Base-by-base conservation (phyloP, 1,140 invertebrate genomes). In the Heliconius eleuchia region DNA sequence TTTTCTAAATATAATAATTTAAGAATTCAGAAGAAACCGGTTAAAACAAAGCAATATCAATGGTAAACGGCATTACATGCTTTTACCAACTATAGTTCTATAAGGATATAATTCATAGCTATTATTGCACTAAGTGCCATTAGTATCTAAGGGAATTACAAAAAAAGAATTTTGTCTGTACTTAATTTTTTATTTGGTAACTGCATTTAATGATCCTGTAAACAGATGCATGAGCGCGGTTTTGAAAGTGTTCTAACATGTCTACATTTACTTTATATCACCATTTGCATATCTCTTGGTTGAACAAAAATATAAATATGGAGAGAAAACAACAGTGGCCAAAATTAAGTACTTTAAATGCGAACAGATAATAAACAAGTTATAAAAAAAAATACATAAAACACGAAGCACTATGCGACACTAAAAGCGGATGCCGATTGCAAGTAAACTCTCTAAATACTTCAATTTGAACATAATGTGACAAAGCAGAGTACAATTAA, bases 171-270 rank as follows among this genome's bases (percentile, higher is more conserved):
- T 71, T 73, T 27, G 37, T 78, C 81, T 91, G 87, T 89, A 92
- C 86, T 89, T 91, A 91, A 86, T 86, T 89, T 66, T 83, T 93
- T 91, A 92, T 93, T 92, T 93, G 92, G 92, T 92, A 93, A 92
- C 91, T 91, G 87, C 34, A 73, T 87, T 87, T 89, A 84, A 88
- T 88, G 86, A 86, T 85, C 2, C 84, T 37, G 84, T 85, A 87
- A 72, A 88, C 85, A 91, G 60, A 30, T 66, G 23, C 19, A 9
- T 30, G 27, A 66, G 13, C 27, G 60, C 23, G 60, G 3, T 23
- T 66, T 30, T 3, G 60, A 30, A 66, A 27, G 16, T 46, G 42
- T 46, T 46, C 0, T 13, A 46, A 46, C 42, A 46, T 46, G 13
- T 46, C 13, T 4, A 46, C 4, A 16, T 27, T 66, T 66, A 30